Evolutionary conservation across 2,888 invertebrate species (phyloP), one percentile per base, ranked within the genome.

Genomic region (Heliconius erato): DNA sequence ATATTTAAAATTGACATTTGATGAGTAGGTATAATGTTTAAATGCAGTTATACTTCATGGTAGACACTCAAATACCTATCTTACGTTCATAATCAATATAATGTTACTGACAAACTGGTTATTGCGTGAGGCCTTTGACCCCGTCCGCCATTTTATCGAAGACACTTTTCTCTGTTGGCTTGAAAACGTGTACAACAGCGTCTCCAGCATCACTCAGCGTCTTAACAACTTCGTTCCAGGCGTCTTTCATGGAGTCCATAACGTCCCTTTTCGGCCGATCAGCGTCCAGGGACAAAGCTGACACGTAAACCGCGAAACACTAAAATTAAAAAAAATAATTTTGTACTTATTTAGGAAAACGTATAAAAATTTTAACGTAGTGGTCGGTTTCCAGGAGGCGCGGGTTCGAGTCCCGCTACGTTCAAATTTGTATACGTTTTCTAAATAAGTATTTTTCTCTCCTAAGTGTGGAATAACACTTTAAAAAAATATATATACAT

Each of bases 131-230:
- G 80, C 85, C 87, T 84, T 94, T 94, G 72, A 94, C 84, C 44
- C 91, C 90, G 83, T 94, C 94, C 11, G 92, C 90, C 88, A 94
- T 88, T 87, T 94, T 94, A 84, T 92, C 91, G 6, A 94, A 74
- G 11, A 91, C 85, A 80, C 92, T 92, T 85, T 93, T 94, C 86
- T 95, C 95, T 0, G 94, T 94, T 0, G 95, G 95, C 74, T 93
- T 94, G 85, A 95, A 94, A 11, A 93, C 94, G 77, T 95, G 89
- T 3, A 95, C 94, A 0, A 95, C 93, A 0, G 94, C 92, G 79
- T 95, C 94, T 0, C 94, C 91, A 0, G 95, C 95, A 23, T 94
- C 91, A 16, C 90, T 91, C 54, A 95, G 85, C 0, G 94, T 93
- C 85, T 89, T 92, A 65, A 93, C 93, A 71, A 93, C 90, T 54